These are phyloP conservation scores for Euthynnus affinis DNA, from an alignment of 2,797 vertebrate genomes.

Conservation along the genomic window DNA sequence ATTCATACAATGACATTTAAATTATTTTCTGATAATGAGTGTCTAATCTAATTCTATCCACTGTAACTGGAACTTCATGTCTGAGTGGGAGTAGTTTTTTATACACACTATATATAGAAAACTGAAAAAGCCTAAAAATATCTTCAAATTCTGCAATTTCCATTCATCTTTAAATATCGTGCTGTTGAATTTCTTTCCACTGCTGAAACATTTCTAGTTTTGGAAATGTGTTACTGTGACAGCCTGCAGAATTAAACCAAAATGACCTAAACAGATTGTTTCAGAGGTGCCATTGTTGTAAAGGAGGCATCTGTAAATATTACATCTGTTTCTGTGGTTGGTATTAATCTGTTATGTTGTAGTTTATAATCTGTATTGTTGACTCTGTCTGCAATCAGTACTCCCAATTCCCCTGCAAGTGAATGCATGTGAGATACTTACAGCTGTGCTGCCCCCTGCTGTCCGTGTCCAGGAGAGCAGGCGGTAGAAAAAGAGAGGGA, in stretches of 20 bases:
- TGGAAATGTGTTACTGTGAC: neutral
- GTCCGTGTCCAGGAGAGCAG: constrained; percentile 80
- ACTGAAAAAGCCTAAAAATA: no score
- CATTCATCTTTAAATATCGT: neutral
- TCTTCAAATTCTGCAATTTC: neutral
- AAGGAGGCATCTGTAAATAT: neutral
- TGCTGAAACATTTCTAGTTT: neutral
- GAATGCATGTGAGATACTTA: constrained; percentile 81
- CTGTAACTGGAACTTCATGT: no score
- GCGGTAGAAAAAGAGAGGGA: constrained; percentile 78
- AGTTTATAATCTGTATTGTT: constrained; percentile 21
- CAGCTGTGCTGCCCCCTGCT: constrained; percentile 87
- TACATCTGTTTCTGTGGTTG: neutral
- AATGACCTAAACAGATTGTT: neutral
- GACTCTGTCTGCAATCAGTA: neutral
- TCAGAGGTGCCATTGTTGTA: neutral
- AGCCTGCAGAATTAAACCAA: neutral
- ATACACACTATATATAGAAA: neutral
- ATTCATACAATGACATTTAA: neutral
- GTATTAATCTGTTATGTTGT: constrained; percentile 1
- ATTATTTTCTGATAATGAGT: neutral
- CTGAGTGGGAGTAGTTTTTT: no score
- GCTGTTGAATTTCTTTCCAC: neutral
- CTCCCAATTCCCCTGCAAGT: no score
- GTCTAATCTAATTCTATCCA: neutral